Conservation (phyloP, 1,140 invertebrate species). For the Onthophagus taurus region DNA sequence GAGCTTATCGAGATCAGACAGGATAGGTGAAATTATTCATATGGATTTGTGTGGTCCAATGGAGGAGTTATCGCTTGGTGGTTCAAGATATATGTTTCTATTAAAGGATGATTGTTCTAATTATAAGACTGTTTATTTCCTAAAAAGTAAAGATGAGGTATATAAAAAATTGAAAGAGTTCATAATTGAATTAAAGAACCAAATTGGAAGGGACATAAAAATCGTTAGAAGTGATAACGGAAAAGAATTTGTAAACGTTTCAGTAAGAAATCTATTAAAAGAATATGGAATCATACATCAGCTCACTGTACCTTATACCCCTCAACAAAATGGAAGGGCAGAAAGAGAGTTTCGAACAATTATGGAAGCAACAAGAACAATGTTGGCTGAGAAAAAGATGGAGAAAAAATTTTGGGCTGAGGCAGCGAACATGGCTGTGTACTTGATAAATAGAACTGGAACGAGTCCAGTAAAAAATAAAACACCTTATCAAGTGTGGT, state of each 20-base stretch:
- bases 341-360: constrained; percentile 32
- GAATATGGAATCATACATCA: constrained; percentile 33
- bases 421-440: constrained; percentile 29
- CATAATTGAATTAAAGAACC: constrained; percentile 8
- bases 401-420: constrained; percentile 30
- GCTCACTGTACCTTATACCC: constrained; percentile 32
- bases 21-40: constrained; percentile 25
- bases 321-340: constrained; percentile 38
- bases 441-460: constrained; percentile 31
- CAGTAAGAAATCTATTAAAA: constrained; percentile 21
- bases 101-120: constrained; percentile 32
- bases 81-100: constrained; percentile 28
- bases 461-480: constrained; percentile 20
- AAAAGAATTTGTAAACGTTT: constrained; percentile 31
- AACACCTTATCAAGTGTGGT: too few relatives aligned
- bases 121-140: constrained; percentile 27
- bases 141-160: constrained; percentile 30
- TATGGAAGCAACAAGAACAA: constrained; percentile 22
- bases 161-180: constrained; percentile 21
- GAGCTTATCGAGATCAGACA: constrained; percentile 7
- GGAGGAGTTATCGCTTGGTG: constrained; percentile 29
- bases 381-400: constrained; percentile 33
- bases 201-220: constrained; percentile 30
- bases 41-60: constrained; percentile 39
- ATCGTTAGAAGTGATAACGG: constrained; percentile 35